These are phyloP conservation scores for Indicator indicator DNA, from an alignment of 2,113 vertebrate species.

Conservation along the genomic window DNA sequence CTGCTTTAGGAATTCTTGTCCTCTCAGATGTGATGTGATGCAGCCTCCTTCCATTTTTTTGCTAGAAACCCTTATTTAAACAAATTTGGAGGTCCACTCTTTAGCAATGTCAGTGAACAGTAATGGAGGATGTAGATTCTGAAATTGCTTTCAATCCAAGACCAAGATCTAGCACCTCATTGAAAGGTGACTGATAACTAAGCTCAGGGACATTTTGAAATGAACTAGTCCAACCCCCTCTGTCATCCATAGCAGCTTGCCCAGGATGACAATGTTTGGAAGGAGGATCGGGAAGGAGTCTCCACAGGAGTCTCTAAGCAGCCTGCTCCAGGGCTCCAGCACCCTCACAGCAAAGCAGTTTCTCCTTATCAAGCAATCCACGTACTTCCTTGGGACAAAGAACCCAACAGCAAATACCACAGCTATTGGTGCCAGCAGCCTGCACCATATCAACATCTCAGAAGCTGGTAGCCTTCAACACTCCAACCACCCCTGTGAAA, in stretches of 20 bases:
- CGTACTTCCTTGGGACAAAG: not conserved
- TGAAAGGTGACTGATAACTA: not conserved
- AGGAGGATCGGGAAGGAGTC: too few species aligned
- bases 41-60: not conserved
- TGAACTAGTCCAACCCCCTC: too few species aligned
- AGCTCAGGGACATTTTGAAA: not conserved
- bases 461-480: not conserved
- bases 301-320: too few species aligned
- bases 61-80: not conserved
- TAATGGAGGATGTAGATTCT: not conserved
- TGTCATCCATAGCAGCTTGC: too few species aligned
- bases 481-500: not conserved
- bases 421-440: not conserved
- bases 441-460: not conserved
- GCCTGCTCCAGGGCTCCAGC: too few species aligned
- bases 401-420: not conserved
- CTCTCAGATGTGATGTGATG: not conserved
- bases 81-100: not conserved
- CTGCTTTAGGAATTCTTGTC: not conserved
- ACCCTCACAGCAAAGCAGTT: too few species aligned
- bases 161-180: not conserved
- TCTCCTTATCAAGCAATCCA: not conserved
- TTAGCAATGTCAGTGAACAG: not conserved
- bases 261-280: too few species aligned
- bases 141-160: not conserved